Base-by-base conservation (phyloP, 2,113 vertebrate species). In the Holacanthus passer region DNA sequence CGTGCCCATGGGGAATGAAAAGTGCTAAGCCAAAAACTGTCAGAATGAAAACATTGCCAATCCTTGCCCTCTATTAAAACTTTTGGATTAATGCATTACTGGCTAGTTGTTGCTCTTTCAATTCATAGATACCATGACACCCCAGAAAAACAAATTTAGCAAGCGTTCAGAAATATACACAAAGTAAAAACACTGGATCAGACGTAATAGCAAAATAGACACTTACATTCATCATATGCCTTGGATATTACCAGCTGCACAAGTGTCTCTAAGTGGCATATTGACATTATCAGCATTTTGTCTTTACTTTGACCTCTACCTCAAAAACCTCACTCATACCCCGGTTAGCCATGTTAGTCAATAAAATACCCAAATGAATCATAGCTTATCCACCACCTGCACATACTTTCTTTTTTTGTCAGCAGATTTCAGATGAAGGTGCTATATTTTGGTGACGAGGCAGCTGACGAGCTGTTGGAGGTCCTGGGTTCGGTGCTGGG, bases 401-500 rank as follows among this genome's bases (percentile, higher is more conserved):
- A 72, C 32, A 16, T 53, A 53, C 13, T 22, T 35, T 5, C 1
- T 22, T 10, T 62, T 52, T 45, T 14, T 58, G 63, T 13, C 41
- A 29, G 11, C 50, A 62, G 8, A 56, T 72, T 50, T 67, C 17
- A 10, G 41, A 35, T 20, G 47, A 71, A 29, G 41, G 53, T 9
- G 5, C 73, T 89, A 84, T 47, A 95, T 85, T 59, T 92, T 88
- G 45, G 3, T 6, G 68, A 96, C 45, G 47, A 96, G 32, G 55
- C 79, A 1, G 22, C 89, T 88, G 80, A 96, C 79, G 1, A 96
- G 74, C 48, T n/a, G 75, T 83, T 95, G 94, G 8, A 96, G 82
- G 72, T 89, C 87, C 53, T 81, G 1, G 7, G 94, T 76, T 6
- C 95, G 87, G 27, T 0, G 60, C 11, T 63, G 0, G 10, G 93